Base-by-base conservation (phyloP, 2,113 vertebrate genomes). In the Todiramphus saurophagus region DNA sequence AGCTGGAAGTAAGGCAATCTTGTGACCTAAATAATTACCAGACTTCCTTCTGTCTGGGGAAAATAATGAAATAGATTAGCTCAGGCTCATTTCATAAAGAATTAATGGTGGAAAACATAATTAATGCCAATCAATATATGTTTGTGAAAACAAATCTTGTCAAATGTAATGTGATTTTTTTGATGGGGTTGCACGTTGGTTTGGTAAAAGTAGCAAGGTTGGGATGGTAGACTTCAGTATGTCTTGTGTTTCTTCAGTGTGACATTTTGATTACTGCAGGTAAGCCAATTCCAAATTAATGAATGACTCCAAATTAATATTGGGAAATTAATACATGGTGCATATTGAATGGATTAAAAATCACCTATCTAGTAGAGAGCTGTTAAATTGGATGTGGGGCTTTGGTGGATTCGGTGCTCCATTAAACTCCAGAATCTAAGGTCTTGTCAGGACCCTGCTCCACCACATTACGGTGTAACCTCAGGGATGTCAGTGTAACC, bases 21-120 rank as follows among this genome's bases (percentile, higher is more conserved):
- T 84, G 66, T 93, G 94, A 92, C 89, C 92, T 89, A 96, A 95
- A 95, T 96, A 96, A 95, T 95, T 92, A 75, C 90, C 44, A 93
- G 77, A 55, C 89, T 96, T 93, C 66, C 66, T 94, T 92, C 68
- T 96, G 87, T 93, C 93, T 89, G 43, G 86, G 80, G 77, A 92
- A 93, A 96, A 84, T 79, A 86, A 94, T 88, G 83, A 92, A 95
- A 93, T 68, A 93, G 90, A 86, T 96, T 74, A 87, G 62, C 89
- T 89, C 66, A 91, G 86, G 89, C 90, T 94, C 74, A 91, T 94
- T 95, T 95, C 64, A 95, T 95, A 89, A 95, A 94, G 94, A 94
- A 96, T 95, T 96, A 90, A 94, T 95, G 70, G 78, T 93, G 50
- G 78, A 93, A 96, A 95, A 90, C 25, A 68, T 90, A 96, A 96